Percentiles rank a stretch among this genome's conserved stretches.
phyloP scores from a whole-genome alignment of 2,888 invertebrate genomes.

The Chydorus sphaericus region DNA sequence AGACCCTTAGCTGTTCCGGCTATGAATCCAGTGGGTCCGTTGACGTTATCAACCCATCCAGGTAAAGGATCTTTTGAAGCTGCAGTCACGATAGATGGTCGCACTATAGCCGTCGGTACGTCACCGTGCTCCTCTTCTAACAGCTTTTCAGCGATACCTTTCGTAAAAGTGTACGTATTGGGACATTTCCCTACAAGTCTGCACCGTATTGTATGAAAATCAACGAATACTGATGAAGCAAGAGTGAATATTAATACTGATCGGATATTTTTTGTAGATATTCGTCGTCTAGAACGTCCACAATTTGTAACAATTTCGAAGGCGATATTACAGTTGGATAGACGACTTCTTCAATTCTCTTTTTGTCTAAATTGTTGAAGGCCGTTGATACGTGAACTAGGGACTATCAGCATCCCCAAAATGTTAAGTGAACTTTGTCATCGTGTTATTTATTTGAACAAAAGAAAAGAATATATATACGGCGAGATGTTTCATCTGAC shows the following conservation, averaged over 20 bases:
- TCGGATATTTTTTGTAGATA: no score
- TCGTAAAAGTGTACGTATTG: conserved; percentile 95
- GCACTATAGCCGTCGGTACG: conserved; percentile 80
- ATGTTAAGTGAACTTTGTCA: neutral
- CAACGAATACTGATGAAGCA: no score
- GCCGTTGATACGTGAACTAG: conserved; percentile 74
- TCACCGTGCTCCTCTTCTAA: conserved; percentile 63
- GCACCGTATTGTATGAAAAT: no score
- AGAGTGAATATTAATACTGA: no score
- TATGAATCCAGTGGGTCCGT: conserved; percentile 40
- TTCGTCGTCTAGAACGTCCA: no score
- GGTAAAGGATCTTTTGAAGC: conserved; percentile 30
- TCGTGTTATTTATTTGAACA: neutral
- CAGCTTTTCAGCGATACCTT: conserved; percentile 86
- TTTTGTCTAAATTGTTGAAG: conserved; percentile 46
- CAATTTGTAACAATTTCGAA: conserved; percentile 13
- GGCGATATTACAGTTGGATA: conserved; percentile 37
- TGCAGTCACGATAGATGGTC: conserved; percentile 64
- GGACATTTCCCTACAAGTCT: conserved; percentile 61
- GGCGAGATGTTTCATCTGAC: conserved; percentile 35
- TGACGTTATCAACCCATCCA: conserved; percentile 46
- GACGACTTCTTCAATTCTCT: conserved; percentile 48
- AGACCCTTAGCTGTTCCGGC: conserved; percentile 34
- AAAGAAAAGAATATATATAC: conserved; percentile 23
- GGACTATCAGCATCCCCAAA: conserved; percentile 39